These are phyloP conservation scores for Balearica regulorum DNA, from an alignment of 2,797 vertebrate species.

Conservation along the genomic window DNA sequence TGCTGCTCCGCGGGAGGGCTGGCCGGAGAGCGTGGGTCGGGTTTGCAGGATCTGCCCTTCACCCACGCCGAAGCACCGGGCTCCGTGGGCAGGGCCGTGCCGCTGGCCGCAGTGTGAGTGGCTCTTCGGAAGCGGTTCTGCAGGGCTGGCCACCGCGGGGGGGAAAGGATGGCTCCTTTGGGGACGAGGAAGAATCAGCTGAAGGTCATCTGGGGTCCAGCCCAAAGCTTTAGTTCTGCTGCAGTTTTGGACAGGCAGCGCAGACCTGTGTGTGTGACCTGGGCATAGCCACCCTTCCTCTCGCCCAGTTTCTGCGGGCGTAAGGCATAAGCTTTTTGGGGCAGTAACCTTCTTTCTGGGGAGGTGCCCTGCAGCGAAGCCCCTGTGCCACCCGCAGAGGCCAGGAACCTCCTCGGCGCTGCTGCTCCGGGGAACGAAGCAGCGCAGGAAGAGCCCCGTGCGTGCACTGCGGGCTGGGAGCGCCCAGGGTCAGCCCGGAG, in stretches of 20 bases:
- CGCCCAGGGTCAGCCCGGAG: too few species aligned
- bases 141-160: rapidly evolving
- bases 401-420: neutral
- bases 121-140: neutral
- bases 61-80: rapidly evolving
- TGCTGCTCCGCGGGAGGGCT: neutral
- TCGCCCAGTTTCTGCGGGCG: neutral
- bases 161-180: neutral
- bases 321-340: neutral
- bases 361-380: neutral
- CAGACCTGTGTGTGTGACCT: neutral
- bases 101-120: rapidly evolving
- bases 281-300: neutral
- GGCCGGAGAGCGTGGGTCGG: rapidly evolving
- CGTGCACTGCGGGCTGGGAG: neutral
- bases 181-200: neutral
- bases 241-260: rapidly evolving
- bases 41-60: neutral
- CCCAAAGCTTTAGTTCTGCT: neutral
- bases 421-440: neutral
- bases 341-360: too few species aligned
- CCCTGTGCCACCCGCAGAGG: too few species aligned
- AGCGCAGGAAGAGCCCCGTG: rapidly evolving
- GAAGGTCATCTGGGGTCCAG: neutral
- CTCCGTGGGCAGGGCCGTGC: neutral